These are phyloP conservation scores for Sarcophaga variegata DNA, from an alignment of 2,888 invertebrate genomes.

Conservation along the genomic window DNA sequence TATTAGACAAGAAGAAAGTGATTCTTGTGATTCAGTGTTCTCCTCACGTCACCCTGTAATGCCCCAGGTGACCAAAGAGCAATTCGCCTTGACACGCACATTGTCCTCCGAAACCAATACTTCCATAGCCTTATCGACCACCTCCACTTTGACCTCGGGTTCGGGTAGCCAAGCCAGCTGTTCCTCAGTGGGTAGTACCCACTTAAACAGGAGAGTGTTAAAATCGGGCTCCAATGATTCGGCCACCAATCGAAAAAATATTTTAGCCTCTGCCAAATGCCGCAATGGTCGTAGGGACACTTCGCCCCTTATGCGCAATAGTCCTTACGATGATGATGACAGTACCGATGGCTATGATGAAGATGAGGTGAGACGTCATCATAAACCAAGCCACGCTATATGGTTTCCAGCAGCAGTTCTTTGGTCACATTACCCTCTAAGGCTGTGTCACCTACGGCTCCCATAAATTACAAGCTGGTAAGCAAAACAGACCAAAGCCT, in stretches of 20 bases:
- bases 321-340: conserved; percentile 84
- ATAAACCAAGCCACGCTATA: conserved; percentile 80
- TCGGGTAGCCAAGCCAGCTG: conserved; percentile 89
- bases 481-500: conserved; percentile 77
- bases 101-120: conserved; percentile 89
- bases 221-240: conserved; percentile 87
- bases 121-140: conserved; percentile 87
- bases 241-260: conserved; percentile 88
- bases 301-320: conserved; percentile 87
- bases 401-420: conserved; percentile 69
- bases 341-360: conserved; percentile 81
- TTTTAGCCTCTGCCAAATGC: conserved; percentile 92
- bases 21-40: conserved; percentile 92
- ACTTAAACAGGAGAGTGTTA: conserved; percentile 86
- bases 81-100: conserved; percentile 85
- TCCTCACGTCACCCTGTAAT: conserved; percentile 88
- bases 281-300: conserved; percentile 90
- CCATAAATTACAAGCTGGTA: conserved; percentile 77
- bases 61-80: conserved; percentile 82
- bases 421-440: conserved; percentile 73
- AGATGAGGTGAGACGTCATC: conserved; percentile 81
- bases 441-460: conserved; percentile 72
- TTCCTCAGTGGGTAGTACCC: conserved; percentile 85
- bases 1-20: conserved; percentile 79
- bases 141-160: conserved; percentile 88